phyloP scores from a whole-genome alignment of 1,140 invertebrate species.

The Danaus plexippus region DNA sequence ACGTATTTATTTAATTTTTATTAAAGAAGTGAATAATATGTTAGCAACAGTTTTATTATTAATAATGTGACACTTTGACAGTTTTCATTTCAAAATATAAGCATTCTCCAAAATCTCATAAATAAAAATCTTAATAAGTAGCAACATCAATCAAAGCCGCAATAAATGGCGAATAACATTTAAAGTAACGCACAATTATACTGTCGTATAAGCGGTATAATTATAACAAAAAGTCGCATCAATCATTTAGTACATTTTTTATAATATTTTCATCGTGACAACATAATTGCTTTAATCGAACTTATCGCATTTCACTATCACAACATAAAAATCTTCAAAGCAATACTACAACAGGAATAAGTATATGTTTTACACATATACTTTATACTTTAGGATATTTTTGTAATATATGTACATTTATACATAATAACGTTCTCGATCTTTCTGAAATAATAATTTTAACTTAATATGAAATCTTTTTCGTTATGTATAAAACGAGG shows the following conservation, averaged over 20 bases:
- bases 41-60: too few relatives aligned
- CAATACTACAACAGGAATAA: too few relatives aligned
- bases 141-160: constrained; percentile 50
- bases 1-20: too few relatives aligned
- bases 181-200: constrained; percentile 49
- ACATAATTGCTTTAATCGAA: constrained; percentile 20
- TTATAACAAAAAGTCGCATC: constrained; percentile 52
- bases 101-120: too few relatives aligned
- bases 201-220: constrained; percentile 43
- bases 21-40: too few relatives aligned
- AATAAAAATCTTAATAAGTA: constrained; percentile 52
- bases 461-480: constrained; percentile 9
- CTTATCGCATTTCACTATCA: background rate
- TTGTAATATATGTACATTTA: too few relatives aligned
- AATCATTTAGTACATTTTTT: constrained; percentile 40
- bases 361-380: too few relatives aligned
- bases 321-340: too few relatives aligned
- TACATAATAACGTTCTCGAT: too few relatives aligned
- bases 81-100: too few relatives aligned
- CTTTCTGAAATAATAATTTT: background rate
- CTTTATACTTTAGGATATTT: too few relatives aligned
- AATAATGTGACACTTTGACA: too few relatives aligned
- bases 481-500: constrained; percentile 7
- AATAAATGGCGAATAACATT: constrained; percentile 45
- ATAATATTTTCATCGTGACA: constrained; percentile 26